Evolutionary conservation across 2,797 vertebrate genomes (phyloP).

Genomic region (Podargus strigoides): DNA sequence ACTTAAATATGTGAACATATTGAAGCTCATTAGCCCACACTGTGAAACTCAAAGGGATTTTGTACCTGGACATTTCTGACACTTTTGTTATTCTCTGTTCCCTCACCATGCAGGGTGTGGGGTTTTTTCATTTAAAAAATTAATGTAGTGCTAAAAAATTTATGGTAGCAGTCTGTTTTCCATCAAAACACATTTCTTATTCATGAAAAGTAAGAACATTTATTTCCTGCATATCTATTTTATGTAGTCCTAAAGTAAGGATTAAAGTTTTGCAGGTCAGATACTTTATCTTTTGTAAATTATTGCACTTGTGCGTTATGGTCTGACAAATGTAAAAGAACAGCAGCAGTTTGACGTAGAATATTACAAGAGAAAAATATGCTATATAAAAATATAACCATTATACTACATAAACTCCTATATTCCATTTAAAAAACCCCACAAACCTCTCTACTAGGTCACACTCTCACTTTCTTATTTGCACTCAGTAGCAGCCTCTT

Average conservation of each 20-base stretch:
- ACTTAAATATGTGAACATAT: not conserved
- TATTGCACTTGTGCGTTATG: constrained; percentile 39
- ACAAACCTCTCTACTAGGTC: not conserved
- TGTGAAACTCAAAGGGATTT: not conserved
- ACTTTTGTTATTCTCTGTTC: not conserved
- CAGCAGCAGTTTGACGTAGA: constrained; percentile 17
- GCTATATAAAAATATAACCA: constrained; percentile 47
- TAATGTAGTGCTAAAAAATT: not conserved
- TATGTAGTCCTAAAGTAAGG: not conserved
- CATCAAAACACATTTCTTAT: not conserved
- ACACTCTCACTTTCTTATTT: not conserved
- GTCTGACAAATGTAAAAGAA: not conserved
- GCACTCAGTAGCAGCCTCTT: not conserved
- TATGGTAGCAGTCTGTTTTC: not conserved
- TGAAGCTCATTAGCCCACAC: not conserved
- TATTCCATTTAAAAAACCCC: not conserved
- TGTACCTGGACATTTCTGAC: not conserved
- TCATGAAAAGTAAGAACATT: not conserved
- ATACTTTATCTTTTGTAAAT: not conserved
- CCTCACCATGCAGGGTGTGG: not conserved
- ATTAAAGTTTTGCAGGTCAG: not conserved
- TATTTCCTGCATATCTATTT: not conserved
- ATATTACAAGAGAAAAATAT: constrained; percentile 10
- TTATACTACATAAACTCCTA: constrained; percentile 15
- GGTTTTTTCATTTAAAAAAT: not conserved